Evolutionary conservation across 2,113 vertebrate species (phyloP).

Genomic region (Haplochromis vanheusdeni): DNA sequence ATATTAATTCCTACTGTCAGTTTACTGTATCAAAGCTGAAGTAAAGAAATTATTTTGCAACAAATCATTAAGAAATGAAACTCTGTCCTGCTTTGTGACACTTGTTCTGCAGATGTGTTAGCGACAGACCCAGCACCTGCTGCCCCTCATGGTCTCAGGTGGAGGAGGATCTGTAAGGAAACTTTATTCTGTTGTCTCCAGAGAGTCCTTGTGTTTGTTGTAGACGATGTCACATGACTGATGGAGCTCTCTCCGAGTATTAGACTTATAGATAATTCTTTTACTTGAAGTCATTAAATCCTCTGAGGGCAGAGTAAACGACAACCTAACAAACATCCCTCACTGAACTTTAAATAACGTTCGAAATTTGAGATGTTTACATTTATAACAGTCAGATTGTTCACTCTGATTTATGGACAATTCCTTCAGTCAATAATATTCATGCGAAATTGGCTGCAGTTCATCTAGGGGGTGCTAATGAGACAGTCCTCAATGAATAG

Average conservation of each 20-base stretch:
- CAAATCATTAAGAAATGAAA: rapidly evolving
- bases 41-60: neutral
- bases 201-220: rapidly evolving
- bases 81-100: rapidly evolving
- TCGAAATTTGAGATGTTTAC: rapidly evolving
- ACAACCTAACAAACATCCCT: neutral
- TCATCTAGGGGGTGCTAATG: neutral
- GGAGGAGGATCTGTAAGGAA: neutral
- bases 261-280: rapidly evolving
- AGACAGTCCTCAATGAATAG: rapidly evolving
- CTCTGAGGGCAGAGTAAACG: neutral
- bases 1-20: rapidly evolving
- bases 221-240: rapidly evolving
- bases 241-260: neutral
- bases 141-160: rapidly evolving
- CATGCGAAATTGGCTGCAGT: neutral
- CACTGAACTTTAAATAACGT: neutral
- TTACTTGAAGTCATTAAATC: neutral
- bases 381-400: neutral
- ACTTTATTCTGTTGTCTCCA: neutral
- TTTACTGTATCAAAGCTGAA: neutral
- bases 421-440: neutral
- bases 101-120: neutral
- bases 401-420: neutral
- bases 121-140: rapidly evolving